Conservation (phyloP, 2,888 invertebrate species). For the Cinara cedri region DNA sequence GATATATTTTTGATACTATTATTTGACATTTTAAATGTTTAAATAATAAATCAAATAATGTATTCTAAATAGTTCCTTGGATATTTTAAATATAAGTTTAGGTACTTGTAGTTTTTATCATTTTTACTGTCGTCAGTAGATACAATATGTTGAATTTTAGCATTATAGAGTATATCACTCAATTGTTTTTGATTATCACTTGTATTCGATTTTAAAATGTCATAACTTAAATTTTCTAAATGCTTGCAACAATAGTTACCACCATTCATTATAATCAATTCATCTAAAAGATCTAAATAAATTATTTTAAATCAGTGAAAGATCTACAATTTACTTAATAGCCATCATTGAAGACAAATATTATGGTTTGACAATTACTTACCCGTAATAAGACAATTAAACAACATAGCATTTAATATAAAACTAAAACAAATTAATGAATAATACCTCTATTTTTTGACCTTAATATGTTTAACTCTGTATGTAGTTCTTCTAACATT, state of each 20-base stretch:
- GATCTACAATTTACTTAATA: no score
- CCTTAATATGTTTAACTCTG: constrained; percentile 41
- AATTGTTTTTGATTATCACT: constrained; percentile 54
- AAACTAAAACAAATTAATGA: neutral
- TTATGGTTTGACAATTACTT: no score
- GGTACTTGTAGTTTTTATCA: constrained; percentile 38
- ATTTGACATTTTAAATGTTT: neutral
- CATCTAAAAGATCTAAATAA: constrained; percentile 50
- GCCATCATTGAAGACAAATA: no score
- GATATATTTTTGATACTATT: no score
- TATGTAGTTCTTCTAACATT: constrained; percentile 47
- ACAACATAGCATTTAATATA: no score
- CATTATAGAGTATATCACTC: constrained; percentile 22
- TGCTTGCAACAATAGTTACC: constrained; percentile 53
- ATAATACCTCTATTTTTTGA: constrained; percentile 46
- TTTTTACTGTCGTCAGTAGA: constrained; percentile 7
- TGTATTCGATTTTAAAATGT: constrained; percentile 39
- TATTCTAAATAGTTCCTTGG: neutral
- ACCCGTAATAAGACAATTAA: no score
- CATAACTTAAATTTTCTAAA: constrained; percentile 39
- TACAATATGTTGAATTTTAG: constrained; percentile 16
- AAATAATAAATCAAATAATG: neutral
- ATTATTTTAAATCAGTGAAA: neutral
- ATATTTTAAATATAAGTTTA: neutral
- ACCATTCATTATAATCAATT: constrained; percentile 49